Evolutionary conservation across 2,113 vertebrate genomes (phyloP).

Genomic region (Cephalophus harveyi): DNA sequence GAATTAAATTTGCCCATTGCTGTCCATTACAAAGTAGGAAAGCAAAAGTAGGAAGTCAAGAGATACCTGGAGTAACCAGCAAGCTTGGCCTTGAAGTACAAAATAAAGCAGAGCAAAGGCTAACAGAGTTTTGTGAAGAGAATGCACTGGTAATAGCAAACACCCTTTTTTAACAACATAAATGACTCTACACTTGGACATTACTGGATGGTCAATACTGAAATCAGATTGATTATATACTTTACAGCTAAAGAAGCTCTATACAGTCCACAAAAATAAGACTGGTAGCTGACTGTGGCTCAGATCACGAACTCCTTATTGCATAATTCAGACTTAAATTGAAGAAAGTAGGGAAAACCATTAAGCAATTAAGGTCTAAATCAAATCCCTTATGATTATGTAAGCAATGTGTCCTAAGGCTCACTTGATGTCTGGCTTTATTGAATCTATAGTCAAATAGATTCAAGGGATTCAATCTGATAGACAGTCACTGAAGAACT

Average conservation of each 20-base stretch:
- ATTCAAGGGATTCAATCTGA: neutral
- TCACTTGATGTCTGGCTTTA: neutral
- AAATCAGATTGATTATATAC: neutral
- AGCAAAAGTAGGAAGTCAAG: neutral
- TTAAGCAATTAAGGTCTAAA: neutral
- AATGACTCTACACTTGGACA: neutral
- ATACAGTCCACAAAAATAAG: neutral
- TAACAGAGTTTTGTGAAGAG: neutral
- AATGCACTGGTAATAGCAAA: neutral
- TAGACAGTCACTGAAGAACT: neutral
- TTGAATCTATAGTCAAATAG: neutral
- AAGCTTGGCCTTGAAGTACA: neutral
- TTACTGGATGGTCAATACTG: neutral
- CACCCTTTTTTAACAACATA: neutral
- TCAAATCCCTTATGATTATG: neutral
- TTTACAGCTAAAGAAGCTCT: neutral
- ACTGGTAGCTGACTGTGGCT: neutral
- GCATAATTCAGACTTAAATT: neutral
- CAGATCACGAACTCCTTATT: neutral
- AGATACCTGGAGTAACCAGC: neutral
- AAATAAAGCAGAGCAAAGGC: neutral
- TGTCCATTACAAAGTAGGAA: neutral
- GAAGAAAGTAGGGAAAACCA: neutral
- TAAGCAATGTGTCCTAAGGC: neutral
- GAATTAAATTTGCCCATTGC: neutral